A percentile compares a stretch with the other conserved stretches of the same genome.
These are phyloP conservation scores for Heliconius erato DNA, from an alignment of 2,888 invertebrate genomes.

Conservation along the genomic window DNA sequence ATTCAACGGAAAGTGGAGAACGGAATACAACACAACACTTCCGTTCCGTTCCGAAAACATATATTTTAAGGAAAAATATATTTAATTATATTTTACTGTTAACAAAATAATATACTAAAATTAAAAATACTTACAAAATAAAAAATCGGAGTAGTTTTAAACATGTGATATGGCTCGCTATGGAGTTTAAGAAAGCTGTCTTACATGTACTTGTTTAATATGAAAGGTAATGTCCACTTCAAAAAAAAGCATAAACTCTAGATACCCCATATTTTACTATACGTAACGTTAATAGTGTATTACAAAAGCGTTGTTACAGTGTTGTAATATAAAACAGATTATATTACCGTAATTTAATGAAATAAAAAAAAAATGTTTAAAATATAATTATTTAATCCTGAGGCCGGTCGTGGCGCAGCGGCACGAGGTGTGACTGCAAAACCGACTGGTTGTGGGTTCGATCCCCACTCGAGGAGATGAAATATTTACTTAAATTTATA, in stretches of 20 bases:
- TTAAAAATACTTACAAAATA: not conserved
- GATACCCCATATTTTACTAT: not conserved
- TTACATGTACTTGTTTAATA: slow-evolving; percentile 37
- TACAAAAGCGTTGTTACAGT: not conserved
- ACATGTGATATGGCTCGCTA: slow-evolving; percentile 47
- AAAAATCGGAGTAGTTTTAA: slow-evolving; percentile 29
- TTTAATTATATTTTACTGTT: too few species aligned
- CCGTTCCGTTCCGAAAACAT: too few species aligned
- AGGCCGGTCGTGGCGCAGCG: too few species aligned
- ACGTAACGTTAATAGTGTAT: slow-evolving; percentile 21
- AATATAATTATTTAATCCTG: too few species aligned
- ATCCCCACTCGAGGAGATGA: too few species aligned
- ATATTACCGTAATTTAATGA: not conserved
- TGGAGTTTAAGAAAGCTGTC: slow-evolving; percentile 51
- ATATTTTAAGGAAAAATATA: too few species aligned
- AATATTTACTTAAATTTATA: too few species aligned
- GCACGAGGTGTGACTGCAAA: too few species aligned
- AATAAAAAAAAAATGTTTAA: not conserved
- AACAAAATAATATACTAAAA: not conserved
- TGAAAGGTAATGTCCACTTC: slow-evolving; percentile 49
- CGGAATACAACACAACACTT: too few species aligned
- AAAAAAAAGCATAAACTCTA: slow-evolving; percentile 24
- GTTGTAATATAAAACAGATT: not conserved
- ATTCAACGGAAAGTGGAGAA: too few species aligned
- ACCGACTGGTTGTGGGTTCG: too few species aligned